Conservation (phyloP, 2,797 vertebrate species). For the Carduelis carduelis region DNA sequence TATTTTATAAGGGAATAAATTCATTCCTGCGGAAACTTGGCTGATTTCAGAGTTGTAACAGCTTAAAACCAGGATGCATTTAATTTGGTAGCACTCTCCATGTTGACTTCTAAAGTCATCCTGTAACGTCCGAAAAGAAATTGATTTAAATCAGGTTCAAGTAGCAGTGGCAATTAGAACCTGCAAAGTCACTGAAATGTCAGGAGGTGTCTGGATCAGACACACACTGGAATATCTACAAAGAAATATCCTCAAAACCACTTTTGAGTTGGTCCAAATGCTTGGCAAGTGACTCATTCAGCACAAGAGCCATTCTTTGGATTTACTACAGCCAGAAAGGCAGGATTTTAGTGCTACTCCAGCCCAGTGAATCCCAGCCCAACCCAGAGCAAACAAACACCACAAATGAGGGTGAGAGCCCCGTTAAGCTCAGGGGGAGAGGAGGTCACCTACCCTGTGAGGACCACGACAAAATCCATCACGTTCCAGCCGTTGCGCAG, state of each 20-base stretch:
- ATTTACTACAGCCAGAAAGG: neutral
- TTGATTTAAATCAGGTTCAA: conserved; percentile 12
- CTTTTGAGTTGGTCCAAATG: neutral
- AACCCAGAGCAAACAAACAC: neutral
- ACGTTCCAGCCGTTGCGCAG: conserved; percentile 95
- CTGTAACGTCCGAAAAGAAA: neutral
- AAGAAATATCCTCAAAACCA: neutral
- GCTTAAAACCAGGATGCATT: neutral
- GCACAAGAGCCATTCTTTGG: neutral
- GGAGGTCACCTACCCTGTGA: conserved; percentile 87
- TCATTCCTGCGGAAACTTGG: neutral
- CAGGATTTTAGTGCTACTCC: neutral
- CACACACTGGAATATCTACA: neutral
- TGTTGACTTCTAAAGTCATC: neutral
- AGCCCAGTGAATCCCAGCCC: neutral
- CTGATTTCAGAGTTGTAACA: neutral
- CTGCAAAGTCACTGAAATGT: neutral
- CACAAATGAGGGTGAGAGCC: neutral
- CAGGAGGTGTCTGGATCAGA: neutral
- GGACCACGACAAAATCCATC: conserved; percentile 97
- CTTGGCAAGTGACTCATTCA: neutral
- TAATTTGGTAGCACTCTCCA: neutral
- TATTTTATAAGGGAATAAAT: neutral
- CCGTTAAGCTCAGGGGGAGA: neutral
- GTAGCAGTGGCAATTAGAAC: neutral